Evolutionary conservation across 1,140 invertebrate species (phyloP).

Genomic region (Drosophila micromelanica): DNA sequence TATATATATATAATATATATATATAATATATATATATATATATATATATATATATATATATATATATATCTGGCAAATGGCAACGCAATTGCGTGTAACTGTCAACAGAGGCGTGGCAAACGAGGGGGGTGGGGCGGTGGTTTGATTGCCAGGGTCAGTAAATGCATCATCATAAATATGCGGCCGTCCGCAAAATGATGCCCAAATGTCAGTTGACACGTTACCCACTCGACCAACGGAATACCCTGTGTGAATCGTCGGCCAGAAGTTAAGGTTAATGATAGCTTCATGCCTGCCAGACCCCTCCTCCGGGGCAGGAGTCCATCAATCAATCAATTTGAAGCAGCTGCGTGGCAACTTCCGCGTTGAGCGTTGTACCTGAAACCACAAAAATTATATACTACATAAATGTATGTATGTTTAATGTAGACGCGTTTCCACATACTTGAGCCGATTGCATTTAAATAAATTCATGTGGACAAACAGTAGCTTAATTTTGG

Average conservation of each 20-base stretch:
- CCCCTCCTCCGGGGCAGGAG: too few species aligned
- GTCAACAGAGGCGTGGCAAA: neutral
- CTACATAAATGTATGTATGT: neutral
- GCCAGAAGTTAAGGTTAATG: neutral
- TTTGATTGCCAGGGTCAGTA: slow-evolving; percentile 9
- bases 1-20: too few species aligned
- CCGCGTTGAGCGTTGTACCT: neutral
- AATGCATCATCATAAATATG: slow-evolving; percentile 48
- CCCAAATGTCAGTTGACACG: slow-evolving; percentile 35
- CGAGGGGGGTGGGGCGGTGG: neutral
- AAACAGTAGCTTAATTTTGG: neutral
- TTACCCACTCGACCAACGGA: slow-evolving; percentile 33
- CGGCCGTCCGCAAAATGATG: slow-evolving; percentile 27
- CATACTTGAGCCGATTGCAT: neutral
- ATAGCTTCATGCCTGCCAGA: neutral
- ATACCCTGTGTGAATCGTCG: too few species aligned
- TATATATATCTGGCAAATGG: neutral
- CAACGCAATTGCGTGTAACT: slow-evolving; percentile 55
- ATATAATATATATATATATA: too few species aligned
- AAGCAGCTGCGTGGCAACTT: neutral
- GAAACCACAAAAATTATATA: slow-evolving; percentile 3
- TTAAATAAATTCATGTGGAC: neutral
- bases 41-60: too few species aligned
- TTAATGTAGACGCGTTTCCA: neutral
- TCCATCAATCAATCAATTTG: slow-evolving; percentile 12